Evolutionary conservation across 2,888 invertebrate genomes (phyloP).

Genomic region (Drosophila crucigera): DNA sequence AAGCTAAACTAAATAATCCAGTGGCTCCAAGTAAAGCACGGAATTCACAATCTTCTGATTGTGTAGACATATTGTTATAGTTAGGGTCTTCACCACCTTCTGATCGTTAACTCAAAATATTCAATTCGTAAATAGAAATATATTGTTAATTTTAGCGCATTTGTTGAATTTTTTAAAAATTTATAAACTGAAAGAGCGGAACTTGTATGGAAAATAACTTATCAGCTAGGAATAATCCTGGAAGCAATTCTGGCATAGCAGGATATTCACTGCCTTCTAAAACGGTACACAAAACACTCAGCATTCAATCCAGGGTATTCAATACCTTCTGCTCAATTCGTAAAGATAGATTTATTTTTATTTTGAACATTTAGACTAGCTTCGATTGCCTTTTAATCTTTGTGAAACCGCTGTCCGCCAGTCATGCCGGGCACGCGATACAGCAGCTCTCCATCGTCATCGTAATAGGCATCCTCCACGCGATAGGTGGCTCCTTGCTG

Average conservation of each 20-base stretch:
- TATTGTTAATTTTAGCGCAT: neutral
- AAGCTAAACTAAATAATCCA: neutral
- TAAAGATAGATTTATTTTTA: neutral
- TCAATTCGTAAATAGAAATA: neutral
- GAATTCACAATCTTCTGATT: neutral
- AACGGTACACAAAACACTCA: neutral
- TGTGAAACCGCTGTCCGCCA: constrained; percentile 30
- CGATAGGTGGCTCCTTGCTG: constrained; percentile 89
- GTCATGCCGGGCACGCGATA: constrained; percentile 91
- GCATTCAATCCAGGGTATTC: neutral
- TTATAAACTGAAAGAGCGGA: neutral
- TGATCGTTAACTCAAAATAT: neutral
- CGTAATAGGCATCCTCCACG: constrained; percentile 92
- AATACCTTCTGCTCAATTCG: neutral
- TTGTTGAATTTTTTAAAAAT: neutral
- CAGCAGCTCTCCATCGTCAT: constrained; percentile 91
- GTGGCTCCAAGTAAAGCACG: neutral
- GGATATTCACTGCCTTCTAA: neutral
- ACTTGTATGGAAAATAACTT: neutral
- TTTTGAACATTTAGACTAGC: neutral
- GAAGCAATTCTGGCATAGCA: neutral
- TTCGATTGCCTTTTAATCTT: neutral
- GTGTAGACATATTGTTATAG: neutral
- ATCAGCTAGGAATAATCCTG: neutral
- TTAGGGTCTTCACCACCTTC: neutral